These are phyloP conservation scores for Orchestes rusci DNA, from an alignment of 2,888 invertebrate species.

Conservation along the genomic window DNA sequence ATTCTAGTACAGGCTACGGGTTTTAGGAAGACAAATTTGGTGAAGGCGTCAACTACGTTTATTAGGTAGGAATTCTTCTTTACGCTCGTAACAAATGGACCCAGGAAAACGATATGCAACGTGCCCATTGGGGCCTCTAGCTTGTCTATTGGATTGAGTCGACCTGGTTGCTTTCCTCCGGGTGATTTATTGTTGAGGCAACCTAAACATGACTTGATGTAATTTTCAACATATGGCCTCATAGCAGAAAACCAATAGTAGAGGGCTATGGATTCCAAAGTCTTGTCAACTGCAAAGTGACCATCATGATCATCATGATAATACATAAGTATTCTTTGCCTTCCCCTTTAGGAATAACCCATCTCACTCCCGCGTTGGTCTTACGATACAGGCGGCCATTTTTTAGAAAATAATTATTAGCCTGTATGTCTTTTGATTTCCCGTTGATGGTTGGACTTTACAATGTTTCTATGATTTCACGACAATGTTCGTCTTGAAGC, in stretches of 20 bases:
- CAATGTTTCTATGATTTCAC: constrained; percentile 19
- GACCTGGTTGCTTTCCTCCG: constrained; percentile 14
- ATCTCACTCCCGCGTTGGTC: constrained; percentile 15
- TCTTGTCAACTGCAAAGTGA: constrained; percentile 31
- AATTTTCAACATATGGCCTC: constrained; percentile 29
- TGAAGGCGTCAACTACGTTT: constrained; percentile 34
- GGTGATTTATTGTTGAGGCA: constrained; percentile 18
- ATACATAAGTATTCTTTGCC: constrained; percentile 27
- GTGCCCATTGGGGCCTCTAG: constrained; percentile 28
- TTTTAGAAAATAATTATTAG: constrained; percentile 24
- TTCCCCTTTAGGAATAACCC: constrained; percentile 21
- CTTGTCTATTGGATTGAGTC: constrained; percentile 18
- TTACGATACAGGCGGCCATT: constrained; percentile 21
- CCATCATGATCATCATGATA: constrained; percentile 30
- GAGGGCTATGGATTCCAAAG: constrained; percentile 25
- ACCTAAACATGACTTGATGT: constrained; percentile 27
- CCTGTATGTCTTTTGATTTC: constrained; percentile 15
- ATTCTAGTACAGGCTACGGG: constrained; percentile 25
- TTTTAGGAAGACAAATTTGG: constrained; percentile 34
- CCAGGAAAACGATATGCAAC: constrained; percentile 29
- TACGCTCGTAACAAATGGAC: constrained; percentile 9
- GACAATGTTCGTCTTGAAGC: constrained; percentile 19
- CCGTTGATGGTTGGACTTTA: constrained; percentile 7
- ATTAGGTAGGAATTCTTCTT: constrained; percentile 27
- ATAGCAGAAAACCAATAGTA: constrained; percentile 31